Evolutionary conservation across 2,888 invertebrate genomes (phyloP).

Genomic region (Pseudococcus jackbeardsleyi): DNA sequence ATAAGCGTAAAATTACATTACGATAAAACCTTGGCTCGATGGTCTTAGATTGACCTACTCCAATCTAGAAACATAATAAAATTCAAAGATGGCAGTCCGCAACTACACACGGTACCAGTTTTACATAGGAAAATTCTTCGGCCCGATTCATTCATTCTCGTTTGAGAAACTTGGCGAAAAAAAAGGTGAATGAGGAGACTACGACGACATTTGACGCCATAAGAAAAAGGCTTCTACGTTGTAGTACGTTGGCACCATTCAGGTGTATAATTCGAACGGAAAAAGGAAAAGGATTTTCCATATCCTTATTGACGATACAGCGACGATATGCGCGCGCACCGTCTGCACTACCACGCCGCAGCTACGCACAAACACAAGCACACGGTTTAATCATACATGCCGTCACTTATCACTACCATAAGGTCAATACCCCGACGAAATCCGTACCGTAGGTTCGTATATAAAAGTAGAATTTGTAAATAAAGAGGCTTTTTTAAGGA

Average conservation of each 20-base stretch:
- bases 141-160: neutral
- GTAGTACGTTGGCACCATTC: no score
- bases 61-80: constrained; percentile 15
- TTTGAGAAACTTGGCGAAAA: neutral
- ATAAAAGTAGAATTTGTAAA: constrained; percentile 60
- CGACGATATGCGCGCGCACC: constrained; percentile 28
- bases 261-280: no score
- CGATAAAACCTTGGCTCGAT: constrained; percentile 26
- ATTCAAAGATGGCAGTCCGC: neutral
- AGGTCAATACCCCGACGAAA: constrained; percentile 46
- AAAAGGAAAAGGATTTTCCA: no score
- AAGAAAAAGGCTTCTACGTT: no score
- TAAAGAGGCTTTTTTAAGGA: constrained; percentile 57
- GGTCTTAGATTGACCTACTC: constrained; percentile 22
- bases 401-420: constrained; percentile 39
- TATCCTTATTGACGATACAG: neutral
- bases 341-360: neutral
- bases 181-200: no score
- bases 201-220: no score
- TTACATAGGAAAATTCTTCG: neutral
- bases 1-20: constrained; percentile 3
- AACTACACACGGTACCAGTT: neutral
- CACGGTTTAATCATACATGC: neutral
- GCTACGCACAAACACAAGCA: neutral
- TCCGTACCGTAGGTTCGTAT: neutral